These are phyloP conservation scores for Eciton burchellii DNA, from an alignment of 1,140 invertebrate species.

Conservation along the genomic window DNA sequence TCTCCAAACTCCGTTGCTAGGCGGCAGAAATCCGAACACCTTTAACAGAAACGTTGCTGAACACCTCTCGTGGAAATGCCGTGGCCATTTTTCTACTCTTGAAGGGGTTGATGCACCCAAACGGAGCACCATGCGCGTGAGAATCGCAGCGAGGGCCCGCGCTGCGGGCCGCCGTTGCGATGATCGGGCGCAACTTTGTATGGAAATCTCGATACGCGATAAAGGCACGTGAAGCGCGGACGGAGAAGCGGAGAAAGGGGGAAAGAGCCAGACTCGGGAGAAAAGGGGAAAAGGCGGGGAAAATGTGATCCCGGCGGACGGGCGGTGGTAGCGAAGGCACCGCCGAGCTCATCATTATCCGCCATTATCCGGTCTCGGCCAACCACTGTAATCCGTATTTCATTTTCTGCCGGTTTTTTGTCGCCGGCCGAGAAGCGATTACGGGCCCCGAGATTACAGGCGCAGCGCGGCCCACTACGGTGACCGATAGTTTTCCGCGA, in stretches of 20 bases:
- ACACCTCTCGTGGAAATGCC: not conserved
- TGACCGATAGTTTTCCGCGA: constrained; percentile 74
- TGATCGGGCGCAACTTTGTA: constrained; percentile 38
- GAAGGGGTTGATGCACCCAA: constrained; percentile 32
- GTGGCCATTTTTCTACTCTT: too few relatives aligned
- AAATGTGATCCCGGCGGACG: constrained; percentile 61
- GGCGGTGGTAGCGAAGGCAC: constrained; percentile 61
- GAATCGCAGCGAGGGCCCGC: constrained; percentile 39
- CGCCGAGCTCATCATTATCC: constrained; percentile 74
- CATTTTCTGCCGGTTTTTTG: constrained; percentile 80
- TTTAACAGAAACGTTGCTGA: too few relatives aligned
- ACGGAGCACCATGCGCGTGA: constrained; percentile 13
- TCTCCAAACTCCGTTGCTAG: too few relatives aligned
- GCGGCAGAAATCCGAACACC: too few relatives aligned
- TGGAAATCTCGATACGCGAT: constrained; percentile 45
- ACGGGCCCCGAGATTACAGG: constrained; percentile 76
- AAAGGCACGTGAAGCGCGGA: not conserved
- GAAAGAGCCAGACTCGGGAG: not conserved
- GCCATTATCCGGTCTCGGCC: constrained; percentile 75
- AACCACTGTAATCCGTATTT: constrained; percentile 83
- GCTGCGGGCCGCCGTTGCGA: not conserved
- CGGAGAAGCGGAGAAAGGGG: not conserved
- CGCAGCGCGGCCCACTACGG: constrained; percentile 62
- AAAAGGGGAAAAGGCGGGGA: constrained; percentile 57
- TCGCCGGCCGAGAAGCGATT: constrained; percentile 74